A percentile compares a stretch with the other conserved stretches of the same genome.
These are phyloP conservation scores for Phytoseiulus persimilis DNA, from an alignment of 2,888 invertebrate genomes.

Conservation along the genomic window DNA sequence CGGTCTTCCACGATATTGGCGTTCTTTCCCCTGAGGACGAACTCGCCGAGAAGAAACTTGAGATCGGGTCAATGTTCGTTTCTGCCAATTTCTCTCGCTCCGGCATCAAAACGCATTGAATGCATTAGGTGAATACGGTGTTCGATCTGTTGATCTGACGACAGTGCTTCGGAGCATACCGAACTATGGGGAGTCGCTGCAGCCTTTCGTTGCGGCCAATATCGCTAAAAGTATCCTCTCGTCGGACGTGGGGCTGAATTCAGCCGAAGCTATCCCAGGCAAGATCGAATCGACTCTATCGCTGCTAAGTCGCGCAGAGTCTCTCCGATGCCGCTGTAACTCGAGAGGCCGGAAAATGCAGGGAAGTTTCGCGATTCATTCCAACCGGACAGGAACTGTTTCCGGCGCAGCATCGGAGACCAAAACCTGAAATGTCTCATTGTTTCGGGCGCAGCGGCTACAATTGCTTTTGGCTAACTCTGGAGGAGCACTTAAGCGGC, in stretches of 20 bases:
- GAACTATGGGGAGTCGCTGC: not conserved
- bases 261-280: not conserved
- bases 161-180: not conserved
- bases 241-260: not conserved
- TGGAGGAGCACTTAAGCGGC: not conserved
- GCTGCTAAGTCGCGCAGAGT: not conserved
- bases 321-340: not conserved
- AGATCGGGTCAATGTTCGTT: no score
- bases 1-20: no score
- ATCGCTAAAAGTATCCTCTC: not conserved
- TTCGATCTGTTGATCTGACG: no score
- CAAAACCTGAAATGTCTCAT: not conserved
- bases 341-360: not conserved
- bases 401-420: not conserved
- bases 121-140: no score
- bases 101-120: no score
- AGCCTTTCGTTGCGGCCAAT: not conserved
- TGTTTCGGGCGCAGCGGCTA: not conserved
- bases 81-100: no score
- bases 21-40: no score
- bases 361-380: not conserved
- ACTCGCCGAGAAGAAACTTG: no score
- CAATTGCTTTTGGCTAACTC: not conserved
- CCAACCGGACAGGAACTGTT: not conserved
- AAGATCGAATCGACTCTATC: not conserved